Evolutionary conservation across 2,888 invertebrate genomes (phyloP), one percentile per base, ranked within the genome.

Genomic region (Ommatoiulus sabulosus): DNA sequence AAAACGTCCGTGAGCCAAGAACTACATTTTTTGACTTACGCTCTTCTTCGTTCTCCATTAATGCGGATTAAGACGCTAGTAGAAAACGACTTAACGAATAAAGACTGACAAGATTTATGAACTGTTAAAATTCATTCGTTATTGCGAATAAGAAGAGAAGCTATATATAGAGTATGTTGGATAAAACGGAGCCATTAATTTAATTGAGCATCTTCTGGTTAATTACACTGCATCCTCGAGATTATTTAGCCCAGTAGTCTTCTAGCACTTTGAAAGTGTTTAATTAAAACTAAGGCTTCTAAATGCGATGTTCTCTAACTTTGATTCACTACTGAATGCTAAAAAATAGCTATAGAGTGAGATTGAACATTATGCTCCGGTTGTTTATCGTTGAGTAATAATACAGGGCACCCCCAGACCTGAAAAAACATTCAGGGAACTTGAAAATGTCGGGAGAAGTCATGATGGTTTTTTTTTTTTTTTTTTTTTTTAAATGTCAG

Each of bases 131-230:
- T 80, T 80, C 35, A 80, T 80, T 24, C 5, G 15, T 24, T 35
- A 35, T 35, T 5, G 24, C 24, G 35, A 80, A 10, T 8, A 2
- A 24, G 24, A 8, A 12, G 15, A 35, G 12, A 24, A 80, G 80
- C 80, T 80, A 10, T 12, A 8, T 52, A 48, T 48, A 48, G 12
- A 48, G 20, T 6, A 35, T 10, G 80, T 24, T 4, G 80, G 35
- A 80, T 80, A 3, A 35, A 80, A 35, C 57, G 12, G 12, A 8
- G 80, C 35, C 80, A 80, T 80, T 10, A 80, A 80, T 35, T 80
- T 80, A 80, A 80, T 80, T 80, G 80, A 12, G 80, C 80, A 12
- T 80, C 80, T 80, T 80, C 24, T 35, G 80, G 80, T 80, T 80
- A 80, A 80, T 80, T 80, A 80, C 35, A 35, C 35, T 3, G 80